These are phyloP conservation scores for Chaetoderma sp. DNA, from an alignment of 2,888 invertebrate genomes.

Conservation along the genomic window DNA sequence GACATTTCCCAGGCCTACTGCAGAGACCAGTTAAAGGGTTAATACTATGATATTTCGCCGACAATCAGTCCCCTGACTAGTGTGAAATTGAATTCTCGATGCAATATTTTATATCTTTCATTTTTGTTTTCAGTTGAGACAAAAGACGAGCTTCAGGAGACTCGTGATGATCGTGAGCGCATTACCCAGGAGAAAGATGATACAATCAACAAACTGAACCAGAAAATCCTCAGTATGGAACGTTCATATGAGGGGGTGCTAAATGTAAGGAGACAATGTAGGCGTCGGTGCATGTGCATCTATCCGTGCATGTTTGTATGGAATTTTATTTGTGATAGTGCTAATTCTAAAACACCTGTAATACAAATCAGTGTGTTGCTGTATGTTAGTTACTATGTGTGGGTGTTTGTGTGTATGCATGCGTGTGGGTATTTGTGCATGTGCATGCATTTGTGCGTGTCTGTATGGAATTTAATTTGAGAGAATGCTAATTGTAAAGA, in stretches of 20 bases:
- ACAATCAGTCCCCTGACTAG: background rate
- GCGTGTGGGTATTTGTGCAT: too few relatives aligned
- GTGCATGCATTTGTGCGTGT: too few relatives aligned
- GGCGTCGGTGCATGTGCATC: background rate
- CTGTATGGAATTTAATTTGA: too few relatives aligned
- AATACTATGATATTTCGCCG: background rate
- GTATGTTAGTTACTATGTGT: too few relatives aligned
- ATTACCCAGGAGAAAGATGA: conserved; percentile 55
- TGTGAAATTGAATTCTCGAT: background rate
- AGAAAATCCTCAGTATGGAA: conserved; percentile 57
- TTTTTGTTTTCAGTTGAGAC: conserved; percentile 29
- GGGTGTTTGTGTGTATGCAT: too few relatives aligned
- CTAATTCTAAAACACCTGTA: too few relatives aligned
- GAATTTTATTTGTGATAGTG: too few relatives aligned
- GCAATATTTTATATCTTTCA: background rate
- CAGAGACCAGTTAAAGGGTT: too few relatives aligned
- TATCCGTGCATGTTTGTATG: too few relatives aligned
- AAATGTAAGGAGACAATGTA: conserved; percentile 8
- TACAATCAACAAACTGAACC: conserved; percentile 51
- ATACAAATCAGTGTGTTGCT: too few relatives aligned
- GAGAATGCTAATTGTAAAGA: too few relatives aligned
- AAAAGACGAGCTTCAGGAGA: conserved; percentile 46
- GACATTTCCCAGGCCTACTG: too few relatives aligned
- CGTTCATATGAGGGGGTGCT: conserved; percentile 57
- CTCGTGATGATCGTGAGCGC: conserved; percentile 52